phyloP scores from a whole-genome alignment of 2,797 vertebrate genomes.

The Valencia hispanica region DNA sequence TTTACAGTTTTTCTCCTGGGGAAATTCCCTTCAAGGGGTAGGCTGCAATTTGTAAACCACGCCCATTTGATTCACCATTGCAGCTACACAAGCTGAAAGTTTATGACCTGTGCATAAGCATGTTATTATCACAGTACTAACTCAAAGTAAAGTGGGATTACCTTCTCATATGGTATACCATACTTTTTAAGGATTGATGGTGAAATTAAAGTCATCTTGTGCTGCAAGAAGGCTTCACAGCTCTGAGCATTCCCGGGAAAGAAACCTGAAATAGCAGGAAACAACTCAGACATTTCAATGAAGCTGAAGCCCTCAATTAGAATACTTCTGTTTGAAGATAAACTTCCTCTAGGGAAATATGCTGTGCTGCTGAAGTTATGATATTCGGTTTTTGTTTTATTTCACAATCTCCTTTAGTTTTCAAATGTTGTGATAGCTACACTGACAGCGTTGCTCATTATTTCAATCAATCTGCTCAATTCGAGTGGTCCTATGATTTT shows the following conservation, averaged over 20 bases:
- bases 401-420: background rate
- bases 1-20: too few relatives aligned
- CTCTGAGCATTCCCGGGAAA: constrained; percentile 96
- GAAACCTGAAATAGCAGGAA: constrained; percentile 83
- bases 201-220: constrained; percentile 99
- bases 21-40: too few relatives aligned
- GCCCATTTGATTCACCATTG: background rate
- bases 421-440: background rate
- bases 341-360: background rate
- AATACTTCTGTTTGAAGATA: background rate
- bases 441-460: background rate
- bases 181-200: constrained; percentile 97
- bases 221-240: constrained; percentile 96
- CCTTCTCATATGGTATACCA: constrained; percentile 96
- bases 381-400: background rate
- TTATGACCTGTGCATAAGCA: background rate
- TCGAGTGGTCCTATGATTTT: background rate
- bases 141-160: constrained; percentile 48
- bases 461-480: background rate
- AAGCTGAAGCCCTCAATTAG: background rate
- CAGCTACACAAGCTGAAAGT: background rate
- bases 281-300: background rate
- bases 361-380: background rate
- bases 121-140: background rate
- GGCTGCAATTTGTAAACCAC: background rate